phyloP scores from a whole-genome alignment of 1,140 invertebrate genomes.

The Drosophila cardini region DNA sequence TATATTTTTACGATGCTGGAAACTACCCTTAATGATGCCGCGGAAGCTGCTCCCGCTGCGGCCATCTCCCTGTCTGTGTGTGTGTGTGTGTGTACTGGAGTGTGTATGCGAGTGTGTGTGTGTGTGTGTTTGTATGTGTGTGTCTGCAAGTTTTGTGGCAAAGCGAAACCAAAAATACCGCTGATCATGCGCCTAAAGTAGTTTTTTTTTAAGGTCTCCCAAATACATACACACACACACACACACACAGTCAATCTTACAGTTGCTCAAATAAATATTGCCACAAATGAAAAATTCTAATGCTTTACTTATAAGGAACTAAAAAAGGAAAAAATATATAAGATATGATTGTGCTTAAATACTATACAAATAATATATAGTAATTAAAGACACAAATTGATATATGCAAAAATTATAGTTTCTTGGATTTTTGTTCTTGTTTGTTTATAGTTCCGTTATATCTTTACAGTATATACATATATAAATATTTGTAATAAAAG shows the following conservation, averaged over 20 bases:
- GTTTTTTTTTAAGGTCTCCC: conserved; percentile 39
- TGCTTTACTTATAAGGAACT: too few relatives aligned
- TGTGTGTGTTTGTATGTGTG: conserved; percentile 20
- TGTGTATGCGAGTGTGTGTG: conserved; percentile 19
- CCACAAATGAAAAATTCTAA: too few relatives aligned
- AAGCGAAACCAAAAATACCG: conserved; percentile 43
- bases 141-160: conserved; percentile 31
- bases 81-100: conserved; percentile 21
- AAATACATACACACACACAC: conserved; percentile 20
- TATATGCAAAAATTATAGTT: too few relatives aligned
- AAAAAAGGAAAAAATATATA: too few relatives aligned
- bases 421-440: too few relatives aligned
- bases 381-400: too few relatives aligned
- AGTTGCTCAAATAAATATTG: not conserved
- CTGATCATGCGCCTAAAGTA: conserved; percentile 55
- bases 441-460: too few relatives aligned
- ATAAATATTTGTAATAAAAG: too few relatives aligned
- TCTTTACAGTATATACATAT: too few relatives aligned
- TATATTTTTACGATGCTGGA: conserved; percentile 80
- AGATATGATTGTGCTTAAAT: too few relatives aligned
- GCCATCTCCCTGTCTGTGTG: conserved; percentile 10
- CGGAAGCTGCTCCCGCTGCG: conserved; percentile 59
- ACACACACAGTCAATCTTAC: not conserved
- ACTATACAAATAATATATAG: too few relatives aligned
- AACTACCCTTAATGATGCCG: conserved; percentile 81